Conservation (phyloP, 2,113 vertebrate species). For the Nicator chloris region DNA sequence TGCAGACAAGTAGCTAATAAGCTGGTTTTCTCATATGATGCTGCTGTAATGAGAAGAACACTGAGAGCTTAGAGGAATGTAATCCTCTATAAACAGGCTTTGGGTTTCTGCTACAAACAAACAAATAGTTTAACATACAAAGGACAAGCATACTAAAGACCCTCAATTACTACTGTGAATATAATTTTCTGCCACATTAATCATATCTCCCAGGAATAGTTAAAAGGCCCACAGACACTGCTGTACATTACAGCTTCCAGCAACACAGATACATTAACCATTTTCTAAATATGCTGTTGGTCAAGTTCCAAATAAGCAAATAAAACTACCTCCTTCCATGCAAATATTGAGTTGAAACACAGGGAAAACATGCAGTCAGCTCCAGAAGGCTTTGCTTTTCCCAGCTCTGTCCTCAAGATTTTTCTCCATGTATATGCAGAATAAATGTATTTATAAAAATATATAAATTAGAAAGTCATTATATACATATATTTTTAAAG, state of each 20-base stretch:
- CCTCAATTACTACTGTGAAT: not conserved
- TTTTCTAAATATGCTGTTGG: not conserved
- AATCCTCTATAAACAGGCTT: not conserved
- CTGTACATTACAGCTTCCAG: not conserved
- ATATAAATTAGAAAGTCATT: not conserved
- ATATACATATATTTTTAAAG: not conserved
- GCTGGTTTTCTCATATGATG: not conserved
- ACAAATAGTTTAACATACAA: not conserved
- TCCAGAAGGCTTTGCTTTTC: not conserved
- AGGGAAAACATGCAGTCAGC: not conserved
- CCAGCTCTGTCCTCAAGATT: not conserved
- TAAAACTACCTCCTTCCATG: not conserved
- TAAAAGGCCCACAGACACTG: not conserved
- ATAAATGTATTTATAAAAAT: not conserved
- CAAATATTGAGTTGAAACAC: not conserved
- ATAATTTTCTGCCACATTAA: constrained; percentile 32
- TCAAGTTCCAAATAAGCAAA: not conserved
- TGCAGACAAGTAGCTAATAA: not conserved
- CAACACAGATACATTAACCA: not conserved
- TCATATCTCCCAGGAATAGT: not conserved
- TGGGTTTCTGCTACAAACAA: not conserved
- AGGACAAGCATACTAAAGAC: not conserved
- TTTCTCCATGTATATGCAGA: not conserved
- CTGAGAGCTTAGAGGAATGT: not conserved
- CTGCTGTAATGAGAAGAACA: not conserved